Base-by-base conservation (phyloP, 2,888 invertebrate species). In the Nymphalis c-album region DNA sequence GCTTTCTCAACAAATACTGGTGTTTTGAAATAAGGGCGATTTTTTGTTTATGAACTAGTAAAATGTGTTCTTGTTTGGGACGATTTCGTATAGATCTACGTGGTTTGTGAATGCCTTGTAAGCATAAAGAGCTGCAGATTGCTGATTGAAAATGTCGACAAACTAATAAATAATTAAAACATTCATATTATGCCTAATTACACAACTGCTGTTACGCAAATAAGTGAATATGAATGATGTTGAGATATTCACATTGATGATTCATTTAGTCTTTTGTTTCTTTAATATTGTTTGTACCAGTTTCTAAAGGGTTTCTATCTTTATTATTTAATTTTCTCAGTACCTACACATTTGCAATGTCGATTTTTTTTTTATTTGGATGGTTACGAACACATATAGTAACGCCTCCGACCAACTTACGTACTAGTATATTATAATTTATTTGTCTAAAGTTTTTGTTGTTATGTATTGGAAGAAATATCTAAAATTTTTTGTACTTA, bases 1-100 rank as follows among this genome's bases (percentile, higher is more conserved):
- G 69, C 71, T 71, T 71, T 71, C 71, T 67, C 69, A 65, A 63
- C 51, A 53, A 63, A 55, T 31, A 59, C 51, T 45, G 4, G 55
- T 55, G 55, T 68, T 57, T 60, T 48, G 67, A 64, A 69, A 67
- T 71, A 67, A 71, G 69, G 71, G 69, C 69, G 48, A 55, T 59
- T 57, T 69, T 71, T 67, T 70, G 48, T 50, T 59, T 64, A 59
- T 13, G 47, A 47, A 26, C 60, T 5, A 46, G 22, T 50, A 50
- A 59, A 63, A 48, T 46, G n/a, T n/a, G 22, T 50, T 55, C 26
- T 59, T 59, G 48, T 64, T 59, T n/a, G 48, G 40, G 26, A n/a
- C 20, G n/a, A 22, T 50, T 45, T 26, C 20, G 5, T 45, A 50
- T 22, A 2, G n/a, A 53, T 40, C 17, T 40, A 47, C 46, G 59